Conservation (phyloP, 2,113 vertebrate species). For the Antigone vipio region DNA sequence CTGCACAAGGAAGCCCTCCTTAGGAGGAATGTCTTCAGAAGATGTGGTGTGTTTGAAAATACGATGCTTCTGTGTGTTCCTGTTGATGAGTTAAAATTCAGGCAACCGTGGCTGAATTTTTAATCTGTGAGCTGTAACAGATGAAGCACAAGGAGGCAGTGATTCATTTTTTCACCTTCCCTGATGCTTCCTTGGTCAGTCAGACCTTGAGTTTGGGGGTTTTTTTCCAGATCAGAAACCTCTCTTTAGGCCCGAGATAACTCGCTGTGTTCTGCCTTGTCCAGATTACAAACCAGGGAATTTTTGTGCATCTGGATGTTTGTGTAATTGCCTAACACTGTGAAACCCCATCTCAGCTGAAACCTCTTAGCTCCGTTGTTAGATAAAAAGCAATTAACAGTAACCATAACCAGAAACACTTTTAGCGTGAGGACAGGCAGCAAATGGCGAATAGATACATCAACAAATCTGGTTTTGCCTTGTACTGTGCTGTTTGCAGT, state of each 20-base stretch:
- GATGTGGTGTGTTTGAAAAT: conserved; percentile 21
- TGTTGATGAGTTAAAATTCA: conserved; percentile 9
- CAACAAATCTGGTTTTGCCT: conserved; percentile 45
- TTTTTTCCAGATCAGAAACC: background rate
- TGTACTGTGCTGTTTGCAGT: conserved; percentile 21
- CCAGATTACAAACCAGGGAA: conserved; percentile 24
- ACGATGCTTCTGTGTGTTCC: background rate
- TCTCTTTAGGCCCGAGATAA: background rate
- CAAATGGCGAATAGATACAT: conserved; percentile 27
- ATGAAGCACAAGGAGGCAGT: conserved; percentile 1
- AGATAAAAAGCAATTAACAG: conserved; percentile 60
- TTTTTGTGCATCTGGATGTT: conserved; percentile 36
- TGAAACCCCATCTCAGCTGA: conserved; percentile 1
- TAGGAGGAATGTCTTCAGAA: conserved; percentile 1
- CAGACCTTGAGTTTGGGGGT: background rate
- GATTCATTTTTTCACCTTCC: conserved; percentile 15
- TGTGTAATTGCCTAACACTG: conserved; percentile 27
- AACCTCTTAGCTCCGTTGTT: conserved; percentile 10
- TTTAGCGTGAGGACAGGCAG: background rate
- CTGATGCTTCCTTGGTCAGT: background rate
- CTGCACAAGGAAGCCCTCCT: background rate
- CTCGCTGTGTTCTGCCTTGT: background rate
- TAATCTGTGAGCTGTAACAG: conserved; percentile 10
- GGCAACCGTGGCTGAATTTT: background rate
- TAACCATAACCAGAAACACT: conserved; percentile 48